phyloP scores from a whole-genome alignment of 2,888 invertebrate genomes.

The Ormyrus pomaceus region DNA sequence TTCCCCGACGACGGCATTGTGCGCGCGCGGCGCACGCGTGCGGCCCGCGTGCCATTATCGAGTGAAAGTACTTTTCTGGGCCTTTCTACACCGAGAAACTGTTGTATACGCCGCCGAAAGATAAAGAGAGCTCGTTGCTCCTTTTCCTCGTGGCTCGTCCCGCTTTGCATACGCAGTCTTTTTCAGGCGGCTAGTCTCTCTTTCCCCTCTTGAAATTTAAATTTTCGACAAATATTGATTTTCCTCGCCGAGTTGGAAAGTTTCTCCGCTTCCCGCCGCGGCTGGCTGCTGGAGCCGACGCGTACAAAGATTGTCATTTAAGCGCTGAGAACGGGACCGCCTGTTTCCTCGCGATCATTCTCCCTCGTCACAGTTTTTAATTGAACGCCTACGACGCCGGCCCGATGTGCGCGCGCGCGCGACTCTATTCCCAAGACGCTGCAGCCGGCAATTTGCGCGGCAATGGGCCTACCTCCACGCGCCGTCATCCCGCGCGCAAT shows the following conservation, averaged over 20 bases:
- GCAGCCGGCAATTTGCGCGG: neutral
- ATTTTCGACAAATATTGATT: neutral
- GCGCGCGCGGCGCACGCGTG: neutral
- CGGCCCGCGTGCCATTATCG: constrained; percentile 5
- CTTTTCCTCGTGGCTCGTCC: neutral
- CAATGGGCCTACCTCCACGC: neutral
- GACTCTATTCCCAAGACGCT: neutral
- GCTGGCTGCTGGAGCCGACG: neutral
- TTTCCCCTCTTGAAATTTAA: neutral
- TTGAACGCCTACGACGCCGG: neutral
- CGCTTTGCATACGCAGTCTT: too few species aligned
- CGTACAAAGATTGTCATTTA: neutral
- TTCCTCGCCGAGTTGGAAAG: too few species aligned
- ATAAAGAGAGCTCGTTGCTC: constrained; percentile 5
- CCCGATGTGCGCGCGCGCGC: neutral
- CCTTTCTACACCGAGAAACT: neutral
- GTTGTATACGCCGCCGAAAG: neutral
- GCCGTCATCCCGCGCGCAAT: neutral
- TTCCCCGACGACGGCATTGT: too few species aligned
- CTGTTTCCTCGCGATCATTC: neutral
- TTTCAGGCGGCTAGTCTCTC: neutral
- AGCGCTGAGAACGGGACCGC: neutral
- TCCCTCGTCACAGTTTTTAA: neutral
- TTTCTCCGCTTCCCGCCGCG: neutral
- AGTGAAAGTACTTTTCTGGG: constrained; percentile 9